Evolutionary conservation across 2,797 vertebrate species (phyloP).

Genomic region (Smutsia temminckii): DNA sequence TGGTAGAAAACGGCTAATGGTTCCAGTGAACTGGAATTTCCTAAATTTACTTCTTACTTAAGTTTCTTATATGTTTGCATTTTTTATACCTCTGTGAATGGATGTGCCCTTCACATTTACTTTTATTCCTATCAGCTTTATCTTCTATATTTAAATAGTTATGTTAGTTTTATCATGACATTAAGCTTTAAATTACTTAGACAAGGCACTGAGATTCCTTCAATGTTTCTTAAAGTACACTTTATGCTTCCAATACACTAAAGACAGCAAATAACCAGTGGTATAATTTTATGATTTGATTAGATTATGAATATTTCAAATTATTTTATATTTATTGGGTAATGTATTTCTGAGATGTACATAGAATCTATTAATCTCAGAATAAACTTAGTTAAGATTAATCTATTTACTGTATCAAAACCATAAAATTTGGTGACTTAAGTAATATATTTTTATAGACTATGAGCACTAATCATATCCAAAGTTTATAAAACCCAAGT

Average conservation of each 20-base stretch:
- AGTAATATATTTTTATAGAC: background rate
- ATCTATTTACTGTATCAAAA: background rate
- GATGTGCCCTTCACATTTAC: background rate
- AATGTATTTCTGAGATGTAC: background rate
- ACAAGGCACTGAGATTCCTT: background rate
- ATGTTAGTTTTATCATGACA: background rate
- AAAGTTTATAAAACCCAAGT: constrained; percentile 26
- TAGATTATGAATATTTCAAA: background rate
- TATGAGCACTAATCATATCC: background rate
- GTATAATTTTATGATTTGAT: background rate
- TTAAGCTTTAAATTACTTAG: constrained; percentile 21
- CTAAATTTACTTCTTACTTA: constrained; percentile 15
- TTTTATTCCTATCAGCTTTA: background rate
- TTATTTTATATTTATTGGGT: background rate
- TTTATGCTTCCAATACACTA: background rate
- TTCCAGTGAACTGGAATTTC: background rate
- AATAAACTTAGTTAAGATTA: constrained; percentile 26
- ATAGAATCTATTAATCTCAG: background rate
- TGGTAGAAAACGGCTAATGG: background rate
- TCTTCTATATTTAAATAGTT: background rate
- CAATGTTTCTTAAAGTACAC: background rate
- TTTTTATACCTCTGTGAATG: background rate
- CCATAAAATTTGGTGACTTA: background rate
- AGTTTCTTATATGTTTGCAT: background rate
- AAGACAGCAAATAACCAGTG: background rate